Evolutionary conservation across 1,140 invertebrate genomes (phyloP), one percentile per base, ranked within the genome.

Genomic region (Heliconius himera): DNA sequence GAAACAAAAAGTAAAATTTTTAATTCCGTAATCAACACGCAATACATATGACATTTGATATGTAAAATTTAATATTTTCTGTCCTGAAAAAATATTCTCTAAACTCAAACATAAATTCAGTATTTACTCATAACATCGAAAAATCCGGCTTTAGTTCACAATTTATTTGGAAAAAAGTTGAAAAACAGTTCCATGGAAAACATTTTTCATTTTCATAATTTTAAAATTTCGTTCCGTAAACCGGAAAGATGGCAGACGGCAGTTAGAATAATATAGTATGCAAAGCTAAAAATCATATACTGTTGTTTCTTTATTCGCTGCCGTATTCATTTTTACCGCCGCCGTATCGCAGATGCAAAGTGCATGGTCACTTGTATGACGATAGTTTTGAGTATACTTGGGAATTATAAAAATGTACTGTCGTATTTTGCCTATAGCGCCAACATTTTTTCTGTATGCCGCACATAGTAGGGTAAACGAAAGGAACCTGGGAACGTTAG

Each of bases 201-300:
- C 22, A 66, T 66, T 66, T 66, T 66, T 66, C 60, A 66, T 66
- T 66, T 66, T 66, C 60, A 66, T 66, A 66, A 66, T 66, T 56
- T 66, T 66, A 66, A 66, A 66, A 66, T 66, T 66, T 29, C 4
- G 60, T 66, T 26, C 60, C 60, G 60, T 22, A 66, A 66, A 66
- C 60, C 60, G 60, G 60, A 66, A 66, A 66, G 60, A 66, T 26
- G 60, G 60, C 60, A 66, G 60, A 66, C 60, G 60, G 60, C 60
- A 66, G 60, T 66, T 66, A 66, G 60, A 66, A 66, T 29, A 66
- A 66, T 66, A 29, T 26, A 66, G 11, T 66, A 66, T 29, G 60
- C 26, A 66, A 66, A 66, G 60, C 26, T 66, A 29, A 66, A 66
- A 66, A 66, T 66, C 60, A 66, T 66, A 66, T 66, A 66, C 60